Conservation (phyloP, 2,113 vertebrate species). For the Podilymbus podiceps region DNA sequence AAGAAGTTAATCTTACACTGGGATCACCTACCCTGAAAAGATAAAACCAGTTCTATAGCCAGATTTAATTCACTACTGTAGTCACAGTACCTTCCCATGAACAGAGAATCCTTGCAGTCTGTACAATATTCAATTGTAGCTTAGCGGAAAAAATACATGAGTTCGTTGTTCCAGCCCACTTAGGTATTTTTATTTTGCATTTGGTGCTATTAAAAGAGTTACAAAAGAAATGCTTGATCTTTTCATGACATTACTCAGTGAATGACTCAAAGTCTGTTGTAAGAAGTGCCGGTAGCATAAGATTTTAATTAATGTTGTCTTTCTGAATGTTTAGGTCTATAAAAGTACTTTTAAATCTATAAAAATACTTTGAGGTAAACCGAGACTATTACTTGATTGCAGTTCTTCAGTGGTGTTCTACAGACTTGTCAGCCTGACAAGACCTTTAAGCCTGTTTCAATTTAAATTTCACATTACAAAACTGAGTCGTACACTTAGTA, state of each 20-base stretch:
- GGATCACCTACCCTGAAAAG: not conserved
- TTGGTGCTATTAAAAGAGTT: not conserved
- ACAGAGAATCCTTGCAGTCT: not conserved
- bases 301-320: not conserved
- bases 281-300: not conserved
- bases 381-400: not conserved
- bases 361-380: not conserved
- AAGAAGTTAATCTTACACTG: conserved; percentile 4
- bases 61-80: conserved; percentile 31
- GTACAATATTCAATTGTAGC: not conserved
- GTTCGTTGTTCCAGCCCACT: not conserved
- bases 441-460: not conserved
- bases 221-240: not conserved
- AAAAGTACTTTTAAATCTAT: not conserved
- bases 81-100: conserved; percentile 1
- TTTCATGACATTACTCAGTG: not conserved
- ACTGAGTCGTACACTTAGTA: not conserved
- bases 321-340: not conserved
- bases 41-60: not conserved
- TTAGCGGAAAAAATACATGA: not conserved
- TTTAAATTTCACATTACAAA: not conserved
- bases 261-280: not conserved
- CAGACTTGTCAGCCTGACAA: not conserved
- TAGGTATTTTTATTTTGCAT: not conserved
- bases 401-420: not conserved